phyloP scores from a whole-genome alignment of 2,888 invertebrate genomes.

The Sphaerophoria rueppellii region DNA sequence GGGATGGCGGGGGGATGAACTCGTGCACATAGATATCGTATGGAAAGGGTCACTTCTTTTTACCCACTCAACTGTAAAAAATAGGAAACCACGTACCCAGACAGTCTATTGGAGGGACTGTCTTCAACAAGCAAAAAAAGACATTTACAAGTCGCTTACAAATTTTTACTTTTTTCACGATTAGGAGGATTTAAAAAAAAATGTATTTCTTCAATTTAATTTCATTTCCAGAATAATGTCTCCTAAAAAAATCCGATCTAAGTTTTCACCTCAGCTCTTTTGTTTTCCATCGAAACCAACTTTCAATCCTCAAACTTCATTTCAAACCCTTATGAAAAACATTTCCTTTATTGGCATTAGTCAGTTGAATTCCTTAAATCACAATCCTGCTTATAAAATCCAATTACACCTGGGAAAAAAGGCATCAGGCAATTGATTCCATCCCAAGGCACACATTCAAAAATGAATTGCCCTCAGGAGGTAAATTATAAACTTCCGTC shows the following conservation, averaged over 20 bases:
- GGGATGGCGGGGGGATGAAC: background rate
- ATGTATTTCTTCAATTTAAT: no score
- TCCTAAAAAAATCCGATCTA: no score
- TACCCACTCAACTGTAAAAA: conserved; percentile 48
- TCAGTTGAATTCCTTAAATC: background rate
- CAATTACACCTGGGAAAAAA: conserved; percentile 40
- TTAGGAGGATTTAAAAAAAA: no score
- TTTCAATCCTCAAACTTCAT: no score
- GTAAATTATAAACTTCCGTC: conserved; percentile 39
- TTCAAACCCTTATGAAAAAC: no score
- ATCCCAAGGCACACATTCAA: conserved; percentile 13
- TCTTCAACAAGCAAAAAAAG: no score
- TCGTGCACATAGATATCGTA: background rate
- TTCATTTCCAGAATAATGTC: no score
- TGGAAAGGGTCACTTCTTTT: conserved; percentile 57
- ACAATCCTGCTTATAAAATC: conserved; percentile 36
- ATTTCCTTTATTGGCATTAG: no score
- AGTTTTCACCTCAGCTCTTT: no score
- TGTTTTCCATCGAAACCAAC: no score
- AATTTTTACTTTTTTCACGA: no score
- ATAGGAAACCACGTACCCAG: background rate
- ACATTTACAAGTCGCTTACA: no score
- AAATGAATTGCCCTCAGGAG: conserved; percentile 18
- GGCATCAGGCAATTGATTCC: conserved; percentile 31
- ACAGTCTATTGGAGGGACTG: background rate